Percentiles rank a stretch among this genome's conserved stretches.
These are phyloP conservation scores for Percopsis transmontana DNA, from an alignment of 2,113 vertebrate genomes.

Conservation along the genomic window DNA sequence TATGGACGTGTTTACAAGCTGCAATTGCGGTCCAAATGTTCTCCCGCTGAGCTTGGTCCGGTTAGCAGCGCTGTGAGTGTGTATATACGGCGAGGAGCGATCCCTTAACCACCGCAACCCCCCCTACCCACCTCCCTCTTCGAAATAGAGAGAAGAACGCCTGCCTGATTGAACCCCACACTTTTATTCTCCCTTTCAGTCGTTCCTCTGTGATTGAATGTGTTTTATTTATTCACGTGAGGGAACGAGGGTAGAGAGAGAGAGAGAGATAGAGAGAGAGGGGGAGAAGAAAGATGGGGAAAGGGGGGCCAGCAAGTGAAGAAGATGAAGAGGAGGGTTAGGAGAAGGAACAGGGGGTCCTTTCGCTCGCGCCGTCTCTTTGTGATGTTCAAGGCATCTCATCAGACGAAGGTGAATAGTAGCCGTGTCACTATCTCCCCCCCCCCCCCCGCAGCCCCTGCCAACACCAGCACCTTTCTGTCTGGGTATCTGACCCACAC, in stretches of 20 bases:
- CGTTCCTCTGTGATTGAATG: constrained; percentile 65
- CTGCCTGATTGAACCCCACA: constrained; percentile 58
- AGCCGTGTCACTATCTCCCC: constrained; percentile 63
- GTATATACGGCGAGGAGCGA: not conserved
- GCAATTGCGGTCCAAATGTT: no score
- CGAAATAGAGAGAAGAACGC: constrained; percentile 53
- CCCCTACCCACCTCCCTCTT: constrained; percentile 41
- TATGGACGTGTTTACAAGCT: no score
- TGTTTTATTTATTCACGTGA: constrained; percentile 59
- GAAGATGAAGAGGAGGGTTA: no score
- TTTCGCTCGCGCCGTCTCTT: constrained; percentile 43
- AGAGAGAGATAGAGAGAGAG: not conserved
- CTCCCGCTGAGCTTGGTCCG: not conserved
- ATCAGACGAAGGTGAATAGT: constrained; percentile 68
- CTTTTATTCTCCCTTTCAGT: constrained; percentile 47
- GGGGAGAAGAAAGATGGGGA: constrained; percentile 23
- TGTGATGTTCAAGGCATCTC: constrained; percentile 61
- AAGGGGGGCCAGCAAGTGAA: no score
- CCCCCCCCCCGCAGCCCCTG: not conserved
- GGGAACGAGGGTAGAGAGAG: not conserved
- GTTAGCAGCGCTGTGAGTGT: not conserved
- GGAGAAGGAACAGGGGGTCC: constrained; percentile 34
- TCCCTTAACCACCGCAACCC: constrained; percentile 13
- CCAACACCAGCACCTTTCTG: constrained; percentile 22
- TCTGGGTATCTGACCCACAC: constrained; percentile 47